A percentile compares a stretch with the other conserved stretches of the same genome.
phyloP scores from a whole-genome alignment of 2,888 invertebrate genomes.

The Odiellus spinosus region DNA sequence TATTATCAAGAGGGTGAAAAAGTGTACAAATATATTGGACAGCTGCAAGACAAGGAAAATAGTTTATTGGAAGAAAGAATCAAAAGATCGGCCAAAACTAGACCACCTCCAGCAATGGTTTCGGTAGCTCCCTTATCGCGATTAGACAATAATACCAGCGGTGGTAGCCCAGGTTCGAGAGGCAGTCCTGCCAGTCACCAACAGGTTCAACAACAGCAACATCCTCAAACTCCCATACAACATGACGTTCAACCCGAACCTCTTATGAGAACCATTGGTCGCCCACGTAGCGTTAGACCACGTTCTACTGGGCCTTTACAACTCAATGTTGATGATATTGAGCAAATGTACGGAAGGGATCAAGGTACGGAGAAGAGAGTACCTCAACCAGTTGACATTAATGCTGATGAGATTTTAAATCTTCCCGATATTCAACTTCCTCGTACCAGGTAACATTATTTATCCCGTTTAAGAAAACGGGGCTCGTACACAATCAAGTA shows the following conservation, averaged over 20 bases:
- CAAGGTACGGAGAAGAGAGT: conserved; percentile 8
- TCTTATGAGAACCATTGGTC: neutral
- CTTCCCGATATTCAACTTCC: conserved; percentile 18
- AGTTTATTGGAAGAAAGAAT: conserved; percentile 89
- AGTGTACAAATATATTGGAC: conserved; percentile 77
- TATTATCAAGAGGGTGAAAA: conserved; percentile 80
- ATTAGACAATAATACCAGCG: neutral
- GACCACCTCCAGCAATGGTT: conserved; percentile 7
- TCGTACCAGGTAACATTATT: conserved; percentile 6
- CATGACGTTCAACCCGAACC: neutral
- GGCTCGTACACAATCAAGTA: neutral
- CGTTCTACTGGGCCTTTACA: conserved; percentile 12
- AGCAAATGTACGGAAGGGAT: conserved; percentile 12
- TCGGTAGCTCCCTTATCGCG: too few relatives aligned
- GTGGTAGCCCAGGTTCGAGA: neutral
- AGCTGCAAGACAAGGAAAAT: conserved; percentile 74
- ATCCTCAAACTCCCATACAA: neutral
- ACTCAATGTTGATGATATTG: conserved; percentile 17
- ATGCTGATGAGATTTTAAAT: conserved; percentile 18
- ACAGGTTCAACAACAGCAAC: neutral
- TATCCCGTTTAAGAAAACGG: neutral
- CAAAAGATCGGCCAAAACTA: conserved; percentile 52
- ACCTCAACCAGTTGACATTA: conserved; percentile 12
- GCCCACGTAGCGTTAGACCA: conserved; percentile 1
- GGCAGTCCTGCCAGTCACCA: neutral